Conservation (phyloP, 2,113 vertebrate genomes). For the Nettapus auritus region DNA sequence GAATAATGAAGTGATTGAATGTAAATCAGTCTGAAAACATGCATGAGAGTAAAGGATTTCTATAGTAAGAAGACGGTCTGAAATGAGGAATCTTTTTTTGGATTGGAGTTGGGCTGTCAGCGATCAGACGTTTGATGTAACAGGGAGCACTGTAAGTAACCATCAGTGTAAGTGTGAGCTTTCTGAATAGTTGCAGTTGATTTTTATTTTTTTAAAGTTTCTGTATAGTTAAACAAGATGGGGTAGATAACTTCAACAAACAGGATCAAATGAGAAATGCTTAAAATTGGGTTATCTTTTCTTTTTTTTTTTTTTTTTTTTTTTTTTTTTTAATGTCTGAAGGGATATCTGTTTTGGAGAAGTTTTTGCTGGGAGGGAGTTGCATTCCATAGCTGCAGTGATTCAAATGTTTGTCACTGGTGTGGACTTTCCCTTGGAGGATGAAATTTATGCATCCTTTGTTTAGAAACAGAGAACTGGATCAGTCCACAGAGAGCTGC, state of each 20-base stretch:
- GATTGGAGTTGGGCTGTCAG: neutral
- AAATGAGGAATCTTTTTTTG: neutral
- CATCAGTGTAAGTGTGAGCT: rapidly evolving
- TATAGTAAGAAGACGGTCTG: neutral
- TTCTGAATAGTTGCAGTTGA: neutral
- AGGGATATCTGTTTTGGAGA: neutral
- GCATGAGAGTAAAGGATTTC: neutral
- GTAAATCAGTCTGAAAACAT: neutral
- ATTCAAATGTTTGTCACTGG: neutral
- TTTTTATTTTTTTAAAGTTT: neutral
- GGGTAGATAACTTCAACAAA: neutral
- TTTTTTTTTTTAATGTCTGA: neutral
- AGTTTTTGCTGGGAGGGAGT: neutral
- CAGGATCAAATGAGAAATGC: neutral
- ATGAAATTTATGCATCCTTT: neutral
- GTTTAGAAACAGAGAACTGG: neutral
- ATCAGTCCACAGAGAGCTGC: neutral
- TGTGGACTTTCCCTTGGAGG: neutral
- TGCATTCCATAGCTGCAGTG: neutral
- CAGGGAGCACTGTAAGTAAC: neutral
- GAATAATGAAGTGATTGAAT: neutral
- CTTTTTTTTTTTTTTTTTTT: neutral
- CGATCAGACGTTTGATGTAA: neutral
- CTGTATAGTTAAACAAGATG: neutral
- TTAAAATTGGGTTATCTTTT: neutral